These are phyloP conservation scores for Mormyrus hasselquistii DNA, from an alignment of 2,797 vertebrate species.

Conservation along the genomic window DNA sequence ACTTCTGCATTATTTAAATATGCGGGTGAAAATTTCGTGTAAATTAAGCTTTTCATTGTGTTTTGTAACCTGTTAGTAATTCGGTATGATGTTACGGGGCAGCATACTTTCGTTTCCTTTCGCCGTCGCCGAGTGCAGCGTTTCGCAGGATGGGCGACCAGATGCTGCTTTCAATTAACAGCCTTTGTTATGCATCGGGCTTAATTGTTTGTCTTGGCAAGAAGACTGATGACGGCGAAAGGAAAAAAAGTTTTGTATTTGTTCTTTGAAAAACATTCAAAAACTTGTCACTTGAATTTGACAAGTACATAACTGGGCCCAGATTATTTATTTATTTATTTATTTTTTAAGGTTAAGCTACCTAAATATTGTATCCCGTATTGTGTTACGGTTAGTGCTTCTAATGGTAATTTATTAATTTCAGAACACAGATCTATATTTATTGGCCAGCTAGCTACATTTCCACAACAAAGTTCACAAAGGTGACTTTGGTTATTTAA, in stretches of 20 bases:
- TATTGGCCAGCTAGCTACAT: neutral
- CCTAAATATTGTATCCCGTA: neutral
- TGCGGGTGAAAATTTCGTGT: neutral
- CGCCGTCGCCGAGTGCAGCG: neutral
- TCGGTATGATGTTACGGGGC: neutral
- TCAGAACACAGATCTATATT: neutral
- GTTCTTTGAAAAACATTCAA: conserved; percentile 9
- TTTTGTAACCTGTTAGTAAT: neutral
- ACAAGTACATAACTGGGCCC: neutral
- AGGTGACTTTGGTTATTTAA: neutral
- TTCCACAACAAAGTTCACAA: neutral
- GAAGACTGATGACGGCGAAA: conserved; percentile 18
- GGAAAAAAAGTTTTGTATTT: conserved; percentile 14
- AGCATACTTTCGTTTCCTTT: neutral
- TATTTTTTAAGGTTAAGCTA: neutral
- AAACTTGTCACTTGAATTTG: conserved; percentile 10
- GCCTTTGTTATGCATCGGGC: conserved; percentile 46
- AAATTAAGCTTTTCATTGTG: neutral
- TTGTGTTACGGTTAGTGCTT: neutral
- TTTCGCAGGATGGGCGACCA: conserved; percentile 70
- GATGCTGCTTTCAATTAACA: conserved; percentile 74
- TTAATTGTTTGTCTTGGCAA: conserved; percentile 33
- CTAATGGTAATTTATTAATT: neutral
- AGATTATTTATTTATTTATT: neutral
- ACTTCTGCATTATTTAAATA: neutral